These are phyloP conservation scores for Cheilosia soror DNA, from an alignment of 2,888 invertebrate genomes.

Conservation along the genomic window DNA sequence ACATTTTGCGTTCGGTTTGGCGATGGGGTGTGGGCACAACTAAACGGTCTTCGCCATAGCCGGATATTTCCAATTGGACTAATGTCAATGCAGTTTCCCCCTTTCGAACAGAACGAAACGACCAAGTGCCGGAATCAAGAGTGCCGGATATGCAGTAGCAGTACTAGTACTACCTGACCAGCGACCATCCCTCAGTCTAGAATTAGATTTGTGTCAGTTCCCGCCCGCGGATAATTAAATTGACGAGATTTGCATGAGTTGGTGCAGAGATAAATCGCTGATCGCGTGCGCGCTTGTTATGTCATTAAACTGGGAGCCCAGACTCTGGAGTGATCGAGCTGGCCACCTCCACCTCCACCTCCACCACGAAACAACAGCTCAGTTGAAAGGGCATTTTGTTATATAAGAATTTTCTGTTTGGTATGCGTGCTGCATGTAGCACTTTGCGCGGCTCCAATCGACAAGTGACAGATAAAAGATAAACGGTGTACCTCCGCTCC, in stretches of 20 bases:
- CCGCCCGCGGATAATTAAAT: conserved; percentile 73
- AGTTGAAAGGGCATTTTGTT: conserved; percentile 63
- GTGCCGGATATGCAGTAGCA: conserved; percentile 70
- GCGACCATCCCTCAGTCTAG: conserved; percentile 70
- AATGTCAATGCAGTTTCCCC: conserved; percentile 59
- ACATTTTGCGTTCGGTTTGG: conserved; percentile 2
- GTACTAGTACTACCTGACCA: conserved; percentile 66
- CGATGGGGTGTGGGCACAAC: conserved; percentile 67
- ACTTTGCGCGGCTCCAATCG: conserved; percentile 54
- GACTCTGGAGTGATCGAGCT: conserved; percentile 12
- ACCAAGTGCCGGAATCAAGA: conserved; percentile 66
- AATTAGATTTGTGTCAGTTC: conserved; percentile 72
- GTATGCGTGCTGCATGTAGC: conserved; percentile 59
- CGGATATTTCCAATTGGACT: conserved; percentile 75
- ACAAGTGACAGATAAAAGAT: conserved; percentile 62
- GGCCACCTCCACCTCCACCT: conserved; percentile 12
- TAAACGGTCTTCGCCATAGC: conserved; percentile 52
- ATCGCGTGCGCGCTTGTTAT: conserved; percentile 71
- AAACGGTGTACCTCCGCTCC: conserved; percentile 45
- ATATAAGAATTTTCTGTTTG: conserved; percentile 17
- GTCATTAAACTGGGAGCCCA: conserved; percentile 22
- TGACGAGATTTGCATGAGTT: conserved; percentile 63
- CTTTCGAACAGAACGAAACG: conserved; percentile 27
- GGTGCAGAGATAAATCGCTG: conserved; percentile 23
- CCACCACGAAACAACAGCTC: conserved; percentile 1